A percentile compares a stretch with the other conserved stretches of the same genome.
Evolutionary conservation across 2,113 vertebrate genomes (phyloP).

Genomic region (Calyptomena viridis): DNA sequence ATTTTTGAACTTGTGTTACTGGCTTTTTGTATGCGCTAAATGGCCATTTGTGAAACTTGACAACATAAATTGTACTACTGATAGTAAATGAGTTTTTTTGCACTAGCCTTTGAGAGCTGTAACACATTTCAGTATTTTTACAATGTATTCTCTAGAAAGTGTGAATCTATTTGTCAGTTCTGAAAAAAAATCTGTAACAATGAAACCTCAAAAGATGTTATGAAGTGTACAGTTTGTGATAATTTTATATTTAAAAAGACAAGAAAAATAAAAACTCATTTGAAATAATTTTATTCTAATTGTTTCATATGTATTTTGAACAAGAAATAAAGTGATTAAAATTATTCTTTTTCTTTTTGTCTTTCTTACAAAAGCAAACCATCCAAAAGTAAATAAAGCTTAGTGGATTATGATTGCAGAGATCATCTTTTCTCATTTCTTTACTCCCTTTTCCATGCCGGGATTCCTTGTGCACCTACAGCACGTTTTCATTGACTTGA

Average conservation of each 20-base stretch:
- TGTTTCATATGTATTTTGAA: constrained; percentile 98
- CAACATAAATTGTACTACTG: constrained; percentile 72
- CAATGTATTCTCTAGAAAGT: constrained; percentile 75
- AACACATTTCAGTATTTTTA: constrained; percentile 79
- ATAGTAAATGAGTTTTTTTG: constrained; percentile 72
- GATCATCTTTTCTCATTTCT: background rate
- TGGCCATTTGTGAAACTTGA: constrained; percentile 82
- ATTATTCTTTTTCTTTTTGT: constrained; percentile 15
- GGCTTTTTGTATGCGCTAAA: constrained; percentile 82
- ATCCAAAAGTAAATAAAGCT: background rate
- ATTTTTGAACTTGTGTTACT: constrained; percentile 74
- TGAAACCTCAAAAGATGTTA: constrained; percentile 81
- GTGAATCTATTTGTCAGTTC: constrained; percentile 79
- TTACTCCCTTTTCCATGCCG: background rate
- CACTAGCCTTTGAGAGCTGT: constrained; percentile 74
- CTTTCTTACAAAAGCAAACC: background rate
- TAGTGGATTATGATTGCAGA: background rate
- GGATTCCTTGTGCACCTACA: background rate
- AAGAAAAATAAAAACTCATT: constrained; percentile 80
- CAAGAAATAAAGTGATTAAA: constrained; percentile 81
- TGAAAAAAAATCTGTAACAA: constrained; percentile 76
- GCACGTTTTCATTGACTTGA: background rate
- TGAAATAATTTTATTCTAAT: constrained; percentile 86
- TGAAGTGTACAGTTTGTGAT: constrained; percentile 96
- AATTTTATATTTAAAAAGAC: constrained; percentile 91